Percentiles rank a stretch among this genome's conserved stretches.
phyloP scores from a whole-genome alignment of 2,888 invertebrate genomes.

The Podabrus alpinus region DNA sequence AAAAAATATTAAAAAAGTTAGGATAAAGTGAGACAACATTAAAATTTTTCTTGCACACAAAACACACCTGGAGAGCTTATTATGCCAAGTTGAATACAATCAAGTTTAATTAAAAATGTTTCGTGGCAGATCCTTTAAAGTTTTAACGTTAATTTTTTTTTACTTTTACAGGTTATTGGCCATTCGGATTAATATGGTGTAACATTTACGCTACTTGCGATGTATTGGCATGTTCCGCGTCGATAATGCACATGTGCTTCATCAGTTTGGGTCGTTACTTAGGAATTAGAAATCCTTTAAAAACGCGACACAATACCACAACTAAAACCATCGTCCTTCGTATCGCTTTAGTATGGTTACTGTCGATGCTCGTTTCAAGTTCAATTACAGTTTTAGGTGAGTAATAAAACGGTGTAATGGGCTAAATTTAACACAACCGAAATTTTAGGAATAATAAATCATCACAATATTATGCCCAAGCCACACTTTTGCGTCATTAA shows the following conservation, averaged over 20 bases:
- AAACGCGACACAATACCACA: constrained; percentile 82
- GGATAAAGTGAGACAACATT: not conserved
- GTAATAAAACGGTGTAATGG: constrained; percentile 37
- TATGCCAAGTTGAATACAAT: not conserved
- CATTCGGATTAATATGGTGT: constrained; percentile 89
- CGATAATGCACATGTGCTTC: constrained; percentile 95
- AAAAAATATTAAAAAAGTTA: not conserved
- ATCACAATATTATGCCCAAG: constrained; percentile 79
- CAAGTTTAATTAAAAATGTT: not conserved
- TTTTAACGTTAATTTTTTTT: not conserved
- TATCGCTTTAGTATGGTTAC: constrained; percentile 89
- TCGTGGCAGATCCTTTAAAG: not conserved
- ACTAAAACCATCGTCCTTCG: constrained; percentile 83
- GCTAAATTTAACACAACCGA: not conserved
- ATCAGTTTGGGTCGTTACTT: constrained; percentile 87
- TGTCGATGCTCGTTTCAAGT: constrained; percentile 86
- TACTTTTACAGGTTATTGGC: constrained; percentile 81
- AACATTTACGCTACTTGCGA: constrained; percentile 95
- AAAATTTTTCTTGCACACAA: not conserved
- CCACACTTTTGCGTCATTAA: constrained; percentile 79
- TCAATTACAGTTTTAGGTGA: constrained; percentile 84
- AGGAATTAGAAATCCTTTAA: constrained; percentile 87
- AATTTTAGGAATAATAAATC: constrained; percentile 72
- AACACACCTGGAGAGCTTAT: not conserved
- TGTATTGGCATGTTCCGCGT: constrained; percentile 92